Evolutionary conservation across 2,888 invertebrate species (phyloP), one percentile per base, ranked within the genome.

Genomic region (Diarsia brunnea): DNA sequence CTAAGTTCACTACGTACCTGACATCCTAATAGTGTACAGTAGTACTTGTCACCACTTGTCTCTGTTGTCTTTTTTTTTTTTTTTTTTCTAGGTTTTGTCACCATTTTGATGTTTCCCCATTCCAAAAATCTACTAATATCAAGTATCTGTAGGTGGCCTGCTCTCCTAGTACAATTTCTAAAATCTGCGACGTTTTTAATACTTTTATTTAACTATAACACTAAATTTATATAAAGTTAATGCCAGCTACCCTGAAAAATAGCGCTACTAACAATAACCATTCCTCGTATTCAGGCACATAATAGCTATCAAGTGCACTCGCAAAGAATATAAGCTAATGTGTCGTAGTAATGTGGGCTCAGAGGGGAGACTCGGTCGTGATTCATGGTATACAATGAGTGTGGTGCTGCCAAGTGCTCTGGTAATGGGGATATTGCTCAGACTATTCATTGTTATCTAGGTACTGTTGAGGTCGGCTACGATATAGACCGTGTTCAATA

Each of bases 261-360:
- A 31, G 68, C 24, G 10, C 43, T 12, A 10, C 43, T 31, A 83
- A 66, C 66, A 60, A 60, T 70, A 84, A 73, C 79, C 12, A 49
- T 79, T 70, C 7, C 0, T 83, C 65, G 68, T 65, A 61, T 65
- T 60, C 64, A 71, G 12, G 38, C 64, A 69, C 82, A 55, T 67
- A 79, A 79, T 61, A 60, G 84, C 72, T 58, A 70, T 81, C 58
- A 79, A 73, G 69, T 43, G 79, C 69, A 70, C 55, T 67, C 47
- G 69, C 66, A 69, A 69, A 80, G 81, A 84, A 82, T 80, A 69
- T 69, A 80, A 66, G 71, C 80, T 84, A 64, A 83, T 78, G 38
- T 67, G 64, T 80, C 69, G 66, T 31, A 69, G 63, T 79, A 79
- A 84, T 61, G 65, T 67, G 21, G 19, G 38, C 47, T n/a, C 47